These are phyloP conservation scores for Himalopsyche tibetana DNA, from an alignment of 2,888 invertebrate species.

Conservation along the genomic window DNA sequence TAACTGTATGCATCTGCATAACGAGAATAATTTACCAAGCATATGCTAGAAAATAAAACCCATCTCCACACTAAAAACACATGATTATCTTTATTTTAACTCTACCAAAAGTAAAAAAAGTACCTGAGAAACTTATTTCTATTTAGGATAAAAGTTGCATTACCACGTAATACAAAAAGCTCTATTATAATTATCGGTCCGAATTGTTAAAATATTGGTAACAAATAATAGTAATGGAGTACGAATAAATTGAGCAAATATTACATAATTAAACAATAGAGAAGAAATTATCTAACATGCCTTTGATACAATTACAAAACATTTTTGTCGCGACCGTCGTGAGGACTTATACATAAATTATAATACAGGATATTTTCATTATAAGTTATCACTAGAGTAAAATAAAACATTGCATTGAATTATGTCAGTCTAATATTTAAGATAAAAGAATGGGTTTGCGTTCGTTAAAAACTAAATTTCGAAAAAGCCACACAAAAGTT, in stretches of 20 bases:
- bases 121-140: constrained; percentile 28
- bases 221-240: constrained; percentile 20
- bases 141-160: constrained; percentile 42
- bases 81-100: constrained; percentile 32
- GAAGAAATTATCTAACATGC: constrained; percentile 32
- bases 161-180: constrained; percentile 39
- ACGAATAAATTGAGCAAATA: constrained; percentile 40
- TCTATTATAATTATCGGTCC: constrained; percentile 37
- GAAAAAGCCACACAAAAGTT: constrained; percentile 32
- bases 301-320: constrained; percentile 15
- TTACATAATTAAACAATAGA: constrained; percentile 16
- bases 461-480: constrained; percentile 11
- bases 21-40: constrained; percentile 49
- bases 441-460: not conserved
- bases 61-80: constrained; percentile 51
- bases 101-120: constrained; percentile 38
- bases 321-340: not conserved
- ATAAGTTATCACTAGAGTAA: constrained; percentile 20
- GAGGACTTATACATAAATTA: constrained; percentile 1
- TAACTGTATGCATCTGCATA: constrained; percentile 49
- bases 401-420: constrained; percentile 14
- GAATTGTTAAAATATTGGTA: constrained; percentile 36
- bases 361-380: constrained; percentile 4
- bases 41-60: constrained; percentile 46
- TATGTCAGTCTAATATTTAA: not conserved